Evolutionary conservation across 2,888 invertebrate species (phyloP).

Genomic region (Drosophila antonietae): DNA sequence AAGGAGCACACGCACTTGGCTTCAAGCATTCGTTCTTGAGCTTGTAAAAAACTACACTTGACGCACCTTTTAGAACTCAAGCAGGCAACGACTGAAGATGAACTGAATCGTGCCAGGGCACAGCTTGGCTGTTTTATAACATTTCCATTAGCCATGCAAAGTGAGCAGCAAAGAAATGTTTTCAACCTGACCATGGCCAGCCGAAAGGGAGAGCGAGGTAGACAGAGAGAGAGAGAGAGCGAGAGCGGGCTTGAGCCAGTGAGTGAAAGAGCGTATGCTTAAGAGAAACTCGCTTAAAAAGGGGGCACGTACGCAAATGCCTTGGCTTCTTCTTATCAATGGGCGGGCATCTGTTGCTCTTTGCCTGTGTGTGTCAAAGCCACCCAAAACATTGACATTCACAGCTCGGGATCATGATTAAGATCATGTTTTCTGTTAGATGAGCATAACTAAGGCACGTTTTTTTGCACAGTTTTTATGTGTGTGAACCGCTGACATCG

Average conservation of each 20-base stretch:
- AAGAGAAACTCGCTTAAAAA: conserved; percentile 44
- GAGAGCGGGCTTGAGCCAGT: conserved; percentile 14
- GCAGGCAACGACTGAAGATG: conserved; percentile 82
- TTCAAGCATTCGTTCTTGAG: conserved; percentile 17
- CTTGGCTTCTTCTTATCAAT: conserved; percentile 64
- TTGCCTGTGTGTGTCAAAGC: conserved; percentile 7
- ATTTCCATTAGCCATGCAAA: conserved; percentile 74
- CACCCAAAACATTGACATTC: conserved; percentile 59
- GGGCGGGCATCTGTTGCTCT: conserved; percentile 45
- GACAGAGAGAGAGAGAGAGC: conserved; percentile 20
- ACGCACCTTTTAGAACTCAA: conserved; percentile 59
- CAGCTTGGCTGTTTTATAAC: conserved; percentile 82
- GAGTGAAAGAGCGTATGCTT: conserved; percentile 15
- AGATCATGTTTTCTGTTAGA: conserved; percentile 56
- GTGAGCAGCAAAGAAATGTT: conserved; percentile 65
- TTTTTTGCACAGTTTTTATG: conserved; percentile 44
- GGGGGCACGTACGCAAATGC: conserved; percentile 61
- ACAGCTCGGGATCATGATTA: conserved; percentile 46
- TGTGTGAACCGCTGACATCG: conserved; percentile 17
- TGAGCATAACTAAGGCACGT: conserved; percentile 34
- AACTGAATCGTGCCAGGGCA: conserved; percentile 82
- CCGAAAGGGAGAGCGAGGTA: conserved; percentile 8
- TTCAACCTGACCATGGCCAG: conserved; percentile 59
- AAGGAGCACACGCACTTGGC: conserved; percentile 32
- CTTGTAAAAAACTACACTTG: conserved; percentile 18